A percentile compares a stretch with the other conserved stretches of the same genome.
Evolutionary conservation across 1,140 invertebrate genomes (phyloP).

Genomic region (Dreissena rostriformis): DNA sequence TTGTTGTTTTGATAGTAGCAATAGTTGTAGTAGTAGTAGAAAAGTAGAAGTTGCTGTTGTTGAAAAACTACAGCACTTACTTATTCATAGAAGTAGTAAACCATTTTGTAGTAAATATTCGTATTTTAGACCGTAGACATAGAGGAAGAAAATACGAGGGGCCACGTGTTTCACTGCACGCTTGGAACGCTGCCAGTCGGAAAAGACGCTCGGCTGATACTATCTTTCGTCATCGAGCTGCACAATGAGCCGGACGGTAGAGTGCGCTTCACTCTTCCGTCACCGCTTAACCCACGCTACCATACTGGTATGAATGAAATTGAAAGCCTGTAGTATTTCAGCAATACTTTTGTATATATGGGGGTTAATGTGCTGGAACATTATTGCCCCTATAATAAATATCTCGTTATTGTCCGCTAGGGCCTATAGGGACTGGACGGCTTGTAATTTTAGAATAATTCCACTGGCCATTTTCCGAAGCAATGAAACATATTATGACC

Average conservation of each 20-base stretch:
- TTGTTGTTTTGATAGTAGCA: no score
- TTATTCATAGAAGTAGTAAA: slow-evolving; percentile 68
- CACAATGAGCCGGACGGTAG: slow-evolving; percentile 56
- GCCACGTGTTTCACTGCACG: slow-evolving; percentile 64
- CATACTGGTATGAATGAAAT: slow-evolving; percentile 34
- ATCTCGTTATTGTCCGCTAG: background rate
- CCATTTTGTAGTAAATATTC: slow-evolving; percentile 85
- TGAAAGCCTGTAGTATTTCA: background rate
- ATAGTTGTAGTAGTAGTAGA: no score
- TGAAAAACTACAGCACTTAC: background rate
- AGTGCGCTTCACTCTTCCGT: slow-evolving; percentile 65
- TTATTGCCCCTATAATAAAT: background rate
- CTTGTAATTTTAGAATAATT: background rate
- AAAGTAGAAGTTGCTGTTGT: background rate
- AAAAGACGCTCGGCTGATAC: slow-evolving; percentile 55
- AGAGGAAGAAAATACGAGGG: slow-evolving; percentile 70
- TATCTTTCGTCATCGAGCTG: slow-evolving; percentile 63
- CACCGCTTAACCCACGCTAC: slow-evolving; percentile 68
- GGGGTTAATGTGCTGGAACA: background rate
- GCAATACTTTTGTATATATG: background rate
- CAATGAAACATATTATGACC: background rate
- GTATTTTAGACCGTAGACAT: slow-evolving; percentile 84
- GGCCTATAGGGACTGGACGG: background rate
- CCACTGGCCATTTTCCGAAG: background rate
- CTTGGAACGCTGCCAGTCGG: slow-evolving; percentile 66